A percentile compares a stretch with the other conserved stretches of the same genome.
Conservation (phyloP, 1,140 invertebrate species). For the Prorops nasuta region DNA sequence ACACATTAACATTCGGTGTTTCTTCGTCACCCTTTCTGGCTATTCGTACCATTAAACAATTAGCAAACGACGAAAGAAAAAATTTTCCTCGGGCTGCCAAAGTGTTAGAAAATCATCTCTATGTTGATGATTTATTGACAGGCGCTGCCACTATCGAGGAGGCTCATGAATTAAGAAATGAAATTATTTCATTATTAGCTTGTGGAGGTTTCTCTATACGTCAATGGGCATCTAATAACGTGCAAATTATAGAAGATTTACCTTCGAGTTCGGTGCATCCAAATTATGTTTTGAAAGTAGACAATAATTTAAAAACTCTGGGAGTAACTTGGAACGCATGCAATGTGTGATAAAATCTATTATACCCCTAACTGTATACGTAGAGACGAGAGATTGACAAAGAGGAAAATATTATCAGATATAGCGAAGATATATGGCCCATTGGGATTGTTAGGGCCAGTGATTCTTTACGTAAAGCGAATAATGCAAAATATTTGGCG, state of each 20-base stretch:
- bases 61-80: neutral
- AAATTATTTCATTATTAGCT: neutral
- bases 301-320: neutral
- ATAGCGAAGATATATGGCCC: neutral
- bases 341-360: neutral
- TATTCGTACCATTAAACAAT: neutral
- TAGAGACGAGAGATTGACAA: neutral
- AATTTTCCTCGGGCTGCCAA: neutral
- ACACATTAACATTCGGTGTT: neutral
- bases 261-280: neutral
- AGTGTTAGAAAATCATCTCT: neutral
- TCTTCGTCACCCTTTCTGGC: neutral
- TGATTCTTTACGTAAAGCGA: neutral
- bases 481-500: no score
- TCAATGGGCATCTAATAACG: neutral
- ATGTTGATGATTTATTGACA: neutral
- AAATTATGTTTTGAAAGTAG: neutral
- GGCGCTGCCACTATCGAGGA: neutral
- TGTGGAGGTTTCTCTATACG: neutral
- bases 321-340: neutral
- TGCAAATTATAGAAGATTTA: neutral
- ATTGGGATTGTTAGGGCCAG: neutral
- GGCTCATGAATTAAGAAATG: neutral
- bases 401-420: neutral
- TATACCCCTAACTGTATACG: neutral